phyloP scores from a whole-genome alignment of 1,140 invertebrate species.

The Parapsyche elsis region DNA sequence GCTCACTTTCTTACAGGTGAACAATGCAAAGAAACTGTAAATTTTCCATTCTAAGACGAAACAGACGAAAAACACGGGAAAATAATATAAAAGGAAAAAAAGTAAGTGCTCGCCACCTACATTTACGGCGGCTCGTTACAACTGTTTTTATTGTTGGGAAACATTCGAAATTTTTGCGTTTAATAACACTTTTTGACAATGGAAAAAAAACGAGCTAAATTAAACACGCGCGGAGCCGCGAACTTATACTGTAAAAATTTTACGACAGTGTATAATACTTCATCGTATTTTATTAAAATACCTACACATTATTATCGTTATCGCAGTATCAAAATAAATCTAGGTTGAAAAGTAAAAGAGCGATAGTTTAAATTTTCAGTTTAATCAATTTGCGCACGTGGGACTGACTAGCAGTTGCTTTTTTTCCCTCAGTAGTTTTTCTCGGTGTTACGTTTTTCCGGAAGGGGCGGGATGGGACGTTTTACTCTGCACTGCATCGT shows the following conservation, averaged over 20 bases:
- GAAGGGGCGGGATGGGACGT: neutral
- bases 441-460: neutral
- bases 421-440: no score
- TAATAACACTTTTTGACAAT: slow-evolving; percentile 4
- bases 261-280: no score
- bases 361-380: no score
- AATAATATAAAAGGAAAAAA: slow-evolving; percentile 4
- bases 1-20: neutral
- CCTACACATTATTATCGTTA: no score
- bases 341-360: no score
- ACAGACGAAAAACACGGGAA: neutral
- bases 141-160: slow-evolving; percentile 4
- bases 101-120: neutral
- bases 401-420: no score
- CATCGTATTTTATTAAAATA: no score
- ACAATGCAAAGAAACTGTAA: slow-evolving; percentile 15
- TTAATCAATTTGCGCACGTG: no score
- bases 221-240: no score
- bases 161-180: neutral
- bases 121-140: neutral
- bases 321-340: no score
- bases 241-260: no score
- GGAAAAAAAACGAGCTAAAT: neutral
- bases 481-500: slow-evolving; percentile 8
- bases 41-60: slow-evolving; percentile 10